Percentiles rank a stretch among this genome's conserved stretches.
Evolutionary conservation across 2,888 invertebrate genomes (phyloP).

Genomic region (Tipula lateralis): DNA sequence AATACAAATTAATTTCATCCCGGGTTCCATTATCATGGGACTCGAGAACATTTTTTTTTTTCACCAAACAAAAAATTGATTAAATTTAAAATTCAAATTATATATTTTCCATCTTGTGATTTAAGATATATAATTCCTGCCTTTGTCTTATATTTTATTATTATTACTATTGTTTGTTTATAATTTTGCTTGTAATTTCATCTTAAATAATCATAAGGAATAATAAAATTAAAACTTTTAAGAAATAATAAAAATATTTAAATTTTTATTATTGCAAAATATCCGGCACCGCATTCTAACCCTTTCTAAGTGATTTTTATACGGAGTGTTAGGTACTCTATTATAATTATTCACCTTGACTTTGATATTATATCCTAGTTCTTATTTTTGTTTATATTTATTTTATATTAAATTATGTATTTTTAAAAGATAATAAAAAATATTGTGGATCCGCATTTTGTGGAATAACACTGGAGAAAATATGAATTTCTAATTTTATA

Average conservation of each 20-base stretch:
- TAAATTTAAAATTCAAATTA: slow-evolving; percentile 19
- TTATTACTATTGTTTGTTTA: background rate
- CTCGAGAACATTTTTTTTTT: too few relatives aligned
- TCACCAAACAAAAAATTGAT: background rate
- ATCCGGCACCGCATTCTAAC: background rate
- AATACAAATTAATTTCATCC: background rate
- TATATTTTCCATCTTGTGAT: background rate
- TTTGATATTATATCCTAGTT: background rate
- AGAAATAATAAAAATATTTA: background rate
- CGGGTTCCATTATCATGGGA: background rate
- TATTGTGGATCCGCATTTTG: background rate
- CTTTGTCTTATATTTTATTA: background rate
- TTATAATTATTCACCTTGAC: background rate
- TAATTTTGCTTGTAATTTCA: background rate
- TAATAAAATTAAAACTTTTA: background rate
- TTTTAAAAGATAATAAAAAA: background rate
- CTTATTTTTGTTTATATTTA: background rate
- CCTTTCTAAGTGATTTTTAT: background rate
- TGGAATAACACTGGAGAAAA: background rate
- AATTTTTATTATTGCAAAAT: background rate
- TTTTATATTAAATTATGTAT: slow-evolving; percentile 1
- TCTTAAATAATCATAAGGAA: background rate
- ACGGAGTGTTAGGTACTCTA: background rate
- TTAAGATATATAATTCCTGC: background rate
- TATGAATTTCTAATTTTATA: slow-evolving; percentile 1